Conservation (phyloP, 2,888 invertebrate genomes). For the Boloria euphrosyne region DNA sequence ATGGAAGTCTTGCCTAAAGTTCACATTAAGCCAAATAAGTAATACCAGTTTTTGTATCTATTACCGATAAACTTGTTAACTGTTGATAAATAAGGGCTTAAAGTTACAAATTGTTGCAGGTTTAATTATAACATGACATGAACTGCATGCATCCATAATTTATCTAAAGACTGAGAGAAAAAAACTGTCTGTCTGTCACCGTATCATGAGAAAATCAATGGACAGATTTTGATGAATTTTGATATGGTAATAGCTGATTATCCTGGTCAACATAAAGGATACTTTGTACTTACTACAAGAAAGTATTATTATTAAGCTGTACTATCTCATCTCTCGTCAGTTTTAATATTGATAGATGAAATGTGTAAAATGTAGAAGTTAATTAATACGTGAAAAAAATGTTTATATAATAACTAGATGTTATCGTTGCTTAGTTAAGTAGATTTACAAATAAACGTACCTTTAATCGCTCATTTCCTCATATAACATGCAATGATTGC, state of each 20-base stretch:
- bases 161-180: neutral
- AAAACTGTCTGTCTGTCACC: too few relatives aligned
- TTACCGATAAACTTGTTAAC: constrained; percentile 30
- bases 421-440: neutral
- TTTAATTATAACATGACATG: constrained; percentile 6
- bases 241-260: too few relatives aligned
- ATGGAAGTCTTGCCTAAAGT: constrained; percentile 24
- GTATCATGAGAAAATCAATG: too few relatives aligned
- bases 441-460: neutral
- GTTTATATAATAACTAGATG: neutral
- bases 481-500: constrained; percentile 14
- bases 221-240: too few relatives aligned
- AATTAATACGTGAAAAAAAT: neutral
- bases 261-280: too few relatives aligned
- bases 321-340: too few relatives aligned
- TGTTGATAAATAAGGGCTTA: constrained; percentile 27
- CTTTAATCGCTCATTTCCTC: constrained; percentile 10
- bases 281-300: too few relatives aligned
- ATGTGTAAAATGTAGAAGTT: too few relatives aligned
- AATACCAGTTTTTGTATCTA: constrained; percentile 29
- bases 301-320: too few relatives aligned
- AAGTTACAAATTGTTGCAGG: constrained; percentile 14
- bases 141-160: neutral
- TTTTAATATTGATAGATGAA: too few relatives aligned
- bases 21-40: constrained; percentile 31